These are phyloP conservation scores for Sebastes taczanowskii DNA, from an alignment of 2,797 vertebrate genomes.

Conservation along the genomic window DNA sequence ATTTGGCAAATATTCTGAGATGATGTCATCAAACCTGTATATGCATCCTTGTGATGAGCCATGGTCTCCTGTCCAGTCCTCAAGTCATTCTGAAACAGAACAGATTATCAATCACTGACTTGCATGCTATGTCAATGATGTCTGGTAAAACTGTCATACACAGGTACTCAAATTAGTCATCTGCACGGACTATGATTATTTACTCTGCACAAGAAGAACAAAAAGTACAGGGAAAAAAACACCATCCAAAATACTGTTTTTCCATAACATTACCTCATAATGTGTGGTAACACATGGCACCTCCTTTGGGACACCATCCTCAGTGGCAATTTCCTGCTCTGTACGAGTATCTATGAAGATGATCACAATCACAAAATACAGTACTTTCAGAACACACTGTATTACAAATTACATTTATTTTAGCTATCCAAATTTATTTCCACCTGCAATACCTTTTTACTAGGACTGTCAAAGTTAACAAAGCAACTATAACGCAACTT, in stretches of 20 bases:
- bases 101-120: background rate
- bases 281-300: background rate
- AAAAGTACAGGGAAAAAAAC: background rate
- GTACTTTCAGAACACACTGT: background rate
- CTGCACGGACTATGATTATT: background rate
- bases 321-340: background rate
- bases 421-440: background rate
- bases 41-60: background rate
- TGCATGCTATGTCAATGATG: background rate
- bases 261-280: conserved; percentile 9
- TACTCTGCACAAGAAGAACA: background rate
- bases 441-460: background rate
- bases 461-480: no score
- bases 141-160: background rate
- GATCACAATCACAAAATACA: background rate
- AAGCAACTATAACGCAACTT: no score
- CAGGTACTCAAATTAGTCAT: background rate
- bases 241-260: background rate
- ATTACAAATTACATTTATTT: background rate
- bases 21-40: conserved; percentile 31
- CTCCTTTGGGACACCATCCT: background rate
- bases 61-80: background rate
- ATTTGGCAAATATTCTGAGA: background rate
- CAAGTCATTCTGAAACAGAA: conserved; percentile 23
- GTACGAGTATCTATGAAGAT: conserved; percentile 1